Percentiles rank a stretch among this genome's conserved stretches.
Evolutionary conservation across 2,888 invertebrate genomes (phyloP).

Genomic region (Cataglyphis rosenhaueri): DNA sequence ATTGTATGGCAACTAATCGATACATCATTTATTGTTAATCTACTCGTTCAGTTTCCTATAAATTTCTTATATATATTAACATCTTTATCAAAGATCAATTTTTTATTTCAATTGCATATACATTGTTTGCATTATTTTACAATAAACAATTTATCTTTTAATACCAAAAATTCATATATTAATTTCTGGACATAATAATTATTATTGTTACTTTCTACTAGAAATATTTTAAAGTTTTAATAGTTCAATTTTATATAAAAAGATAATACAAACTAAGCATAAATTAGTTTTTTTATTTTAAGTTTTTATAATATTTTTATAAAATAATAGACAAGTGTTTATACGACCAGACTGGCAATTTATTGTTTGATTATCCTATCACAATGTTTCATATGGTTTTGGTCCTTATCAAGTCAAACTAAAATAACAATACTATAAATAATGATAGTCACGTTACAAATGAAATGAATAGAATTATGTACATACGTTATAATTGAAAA

Average conservation of each 20-base stretch:
- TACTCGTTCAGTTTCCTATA: neutral
- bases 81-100: neutral
- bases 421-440: too few relatives aligned
- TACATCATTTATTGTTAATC: neutral
- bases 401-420: too few relatives aligned
- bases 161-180: neutral
- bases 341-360: too few relatives aligned
- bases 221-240: neutral
- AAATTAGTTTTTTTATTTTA: neutral
- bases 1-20: neutral
- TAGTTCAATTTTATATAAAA: neutral
- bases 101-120: neutral
- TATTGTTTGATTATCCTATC: too few relatives aligned
- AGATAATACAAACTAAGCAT: neutral
- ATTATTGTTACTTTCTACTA: neutral
- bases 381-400: too few relatives aligned
- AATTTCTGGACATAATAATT: neutral
- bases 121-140: neutral
- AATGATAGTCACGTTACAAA: too few relatives aligned
- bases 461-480: too few relatives aligned
- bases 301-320: neutral
- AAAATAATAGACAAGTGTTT: neutral
- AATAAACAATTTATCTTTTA: neutral
- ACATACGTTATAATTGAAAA: too few relatives aligned
- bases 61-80: too few relatives aligned